A percentile compares a stretch with the other conserved stretches of the same genome.
Conservation (phyloP, 2,797 vertebrate genomes). For the Lagorchestes hirsutus region DNA sequence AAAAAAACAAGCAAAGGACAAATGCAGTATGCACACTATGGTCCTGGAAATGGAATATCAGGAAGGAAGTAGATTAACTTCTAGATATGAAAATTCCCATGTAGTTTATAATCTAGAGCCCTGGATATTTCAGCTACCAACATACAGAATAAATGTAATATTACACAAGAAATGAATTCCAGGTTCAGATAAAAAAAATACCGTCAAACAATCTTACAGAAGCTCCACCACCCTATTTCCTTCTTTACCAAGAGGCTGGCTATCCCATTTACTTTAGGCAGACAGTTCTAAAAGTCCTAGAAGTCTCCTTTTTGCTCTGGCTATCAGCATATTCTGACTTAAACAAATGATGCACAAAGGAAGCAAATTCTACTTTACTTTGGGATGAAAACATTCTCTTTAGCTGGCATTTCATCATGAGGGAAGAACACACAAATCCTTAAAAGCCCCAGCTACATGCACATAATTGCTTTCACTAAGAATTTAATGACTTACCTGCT, state of each 20-base stretch:
- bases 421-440: constrained; percentile 65
- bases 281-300: constrained; percentile 26
- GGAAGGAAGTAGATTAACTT: constrained; percentile 22
- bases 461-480: constrained; percentile 27
- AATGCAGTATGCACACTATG: neutral
- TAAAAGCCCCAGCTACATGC: constrained; percentile 61
- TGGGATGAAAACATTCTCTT: constrained; percentile 34
- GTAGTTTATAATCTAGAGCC: constrained; percentile 7
- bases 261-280: constrained; percentile 16
- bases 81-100: constrained; percentile 31
- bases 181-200: constrained; percentile 28
- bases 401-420: constrained; percentile 62
- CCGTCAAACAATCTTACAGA: constrained; percentile 2
- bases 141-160: constrained; percentile 31
- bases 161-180: neutral
- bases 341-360: constrained; percentile 52
- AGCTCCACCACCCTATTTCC: constrained; percentile 19
- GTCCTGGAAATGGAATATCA: constrained; percentile 32
- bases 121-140: neutral
- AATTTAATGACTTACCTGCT: constrained; percentile 89
- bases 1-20: neutral
- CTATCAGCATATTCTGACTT: constrained; percentile 36
- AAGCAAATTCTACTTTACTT: constrained; percentile 49
- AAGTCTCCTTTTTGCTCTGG: constrained; percentile 32
- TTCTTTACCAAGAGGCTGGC: neutral